These are phyloP conservation scores for Battus philenor DNA, from an alignment of 1,140 invertebrate genomes.

Conservation along the genomic window DNA sequence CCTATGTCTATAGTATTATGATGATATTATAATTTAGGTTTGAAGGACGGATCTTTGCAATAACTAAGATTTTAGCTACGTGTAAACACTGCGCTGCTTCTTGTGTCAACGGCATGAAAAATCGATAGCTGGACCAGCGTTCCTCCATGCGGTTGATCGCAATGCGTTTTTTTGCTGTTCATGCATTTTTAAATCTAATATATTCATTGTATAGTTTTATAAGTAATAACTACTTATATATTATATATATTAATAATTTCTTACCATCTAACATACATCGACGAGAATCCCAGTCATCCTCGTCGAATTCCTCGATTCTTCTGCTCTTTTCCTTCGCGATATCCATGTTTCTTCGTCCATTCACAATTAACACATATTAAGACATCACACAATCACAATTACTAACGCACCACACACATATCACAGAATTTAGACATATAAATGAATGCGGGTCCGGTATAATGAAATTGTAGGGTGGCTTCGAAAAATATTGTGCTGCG, in stretches of 20 bases:
- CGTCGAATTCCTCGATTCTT: conserved; percentile 52
- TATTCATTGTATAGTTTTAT: too few species aligned
- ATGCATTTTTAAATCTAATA: too few species aligned
- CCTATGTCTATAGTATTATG: too few species aligned
- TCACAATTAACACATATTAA: conserved; percentile 33
- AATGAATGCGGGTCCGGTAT: too few species aligned
- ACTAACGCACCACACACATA: conserved; percentile 28
- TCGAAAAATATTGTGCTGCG: conserved; percentile 11
- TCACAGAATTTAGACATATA: conserved; percentile 44
- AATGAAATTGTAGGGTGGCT: conserved; percentile 21
- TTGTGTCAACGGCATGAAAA: conserved; percentile 27
- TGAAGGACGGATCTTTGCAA: not conserved
- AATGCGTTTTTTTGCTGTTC: too few species aligned
- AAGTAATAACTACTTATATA: too few species aligned
- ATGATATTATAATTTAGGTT: too few species aligned
- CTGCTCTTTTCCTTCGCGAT: conserved; percentile 47
- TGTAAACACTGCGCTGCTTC: conserved; percentile 27
- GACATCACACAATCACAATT: conserved; percentile 37
- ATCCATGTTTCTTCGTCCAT: conserved; percentile 51
- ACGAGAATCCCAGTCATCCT: conserved; percentile 48
- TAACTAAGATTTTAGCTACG: not conserved
- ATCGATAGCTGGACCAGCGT: conserved; percentile 21
- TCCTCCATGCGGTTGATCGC: conserved; percentile 6
- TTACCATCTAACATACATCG: conserved; percentile 65
- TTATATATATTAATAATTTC: conserved; percentile 25